A percentile compares a stretch with the other conserved stretches of the same genome.
Conservation (phyloP, 2,113 vertebrate genomes). For the Collichthys lucidus region DNA sequence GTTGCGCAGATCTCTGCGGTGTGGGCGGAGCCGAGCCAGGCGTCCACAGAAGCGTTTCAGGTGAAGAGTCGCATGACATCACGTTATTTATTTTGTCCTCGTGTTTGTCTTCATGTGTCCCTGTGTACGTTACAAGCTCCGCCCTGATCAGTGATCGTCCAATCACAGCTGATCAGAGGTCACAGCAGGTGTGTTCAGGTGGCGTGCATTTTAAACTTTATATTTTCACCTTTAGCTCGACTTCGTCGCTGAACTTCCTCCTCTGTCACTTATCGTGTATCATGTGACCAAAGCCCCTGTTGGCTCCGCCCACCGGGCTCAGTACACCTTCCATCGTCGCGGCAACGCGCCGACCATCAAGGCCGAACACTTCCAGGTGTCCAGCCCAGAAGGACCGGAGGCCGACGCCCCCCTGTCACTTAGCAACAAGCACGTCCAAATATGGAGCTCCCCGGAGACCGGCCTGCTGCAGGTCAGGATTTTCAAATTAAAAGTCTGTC, state of each 20-base stretch:
- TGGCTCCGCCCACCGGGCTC: constrained; percentile 79
- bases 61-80: constrained; percentile 59
- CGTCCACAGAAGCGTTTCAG: constrained; percentile 87
- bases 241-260: constrained; percentile 87
- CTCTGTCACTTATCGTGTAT: constrained; percentile 88
- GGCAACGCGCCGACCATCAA: constrained; percentile 53
- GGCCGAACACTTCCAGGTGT: constrained; percentile 84
- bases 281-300: constrained; percentile 82
- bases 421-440: constrained; percentile 87
- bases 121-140: not conserved
- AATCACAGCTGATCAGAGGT: not conserved
- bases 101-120: no score
- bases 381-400: constrained; percentile 67
- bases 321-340: constrained; percentile 81
- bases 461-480: constrained; percentile 90
- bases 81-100: no score
- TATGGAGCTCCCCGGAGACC: constrained; percentile 84
- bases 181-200: not conserved
- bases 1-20: constrained; percentile 88
- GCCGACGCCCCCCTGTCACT: constrained; percentile 81
- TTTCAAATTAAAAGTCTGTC: constrained; percentile 33
- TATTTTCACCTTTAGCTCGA: constrained; percentile 82
- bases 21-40: constrained; percentile 83
- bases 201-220: not conserved
- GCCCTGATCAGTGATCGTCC: not conserved